Evolutionary conservation across 2,888 invertebrate genomes (phyloP).

Genomic region (Leucoma salicis): DNA sequence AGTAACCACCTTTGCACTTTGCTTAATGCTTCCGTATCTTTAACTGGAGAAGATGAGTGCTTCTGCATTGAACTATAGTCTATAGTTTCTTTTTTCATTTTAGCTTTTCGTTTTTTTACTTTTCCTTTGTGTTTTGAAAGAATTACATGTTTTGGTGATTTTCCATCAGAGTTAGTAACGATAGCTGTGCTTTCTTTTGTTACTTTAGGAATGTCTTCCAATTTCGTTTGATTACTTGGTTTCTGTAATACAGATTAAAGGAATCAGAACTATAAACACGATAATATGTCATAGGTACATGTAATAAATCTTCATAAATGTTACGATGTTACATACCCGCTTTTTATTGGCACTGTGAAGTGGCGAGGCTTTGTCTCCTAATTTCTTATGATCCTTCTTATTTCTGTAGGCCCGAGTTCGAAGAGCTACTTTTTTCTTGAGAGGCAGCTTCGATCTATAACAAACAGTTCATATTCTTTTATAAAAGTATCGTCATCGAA

Average conservation of each 20-base stretch:
- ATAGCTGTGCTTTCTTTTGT: slow-evolving; percentile 67
- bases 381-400: slow-evolving; percentile 73
- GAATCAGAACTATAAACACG: no score
- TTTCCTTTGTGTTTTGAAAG: slow-evolving; percentile 74
- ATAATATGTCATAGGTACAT: no score
- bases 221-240: slow-evolving; percentile 58
- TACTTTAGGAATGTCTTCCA: slow-evolving; percentile 62
- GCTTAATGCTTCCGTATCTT: slow-evolving; percentile 82
- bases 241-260: slow-evolving; percentile 44
- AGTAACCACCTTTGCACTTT: slow-evolving; percentile 94
- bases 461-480: no score
- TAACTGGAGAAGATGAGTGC: slow-evolving; percentile 78
- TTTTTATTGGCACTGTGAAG: slow-evolving; percentile 70
- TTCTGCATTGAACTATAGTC: slow-evolving; percentile 88
- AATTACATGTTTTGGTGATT: slow-evolving; percentile 80
- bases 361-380: slow-evolving; percentile 70
- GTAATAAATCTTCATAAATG: background rate
- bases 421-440: slow-evolving; percentile 91
- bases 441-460: slow-evolving; percentile 90
- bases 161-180: slow-evolving; percentile 77
- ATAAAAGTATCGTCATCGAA: no score
- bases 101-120: slow-evolving; percentile 79
- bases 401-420: slow-evolving; percentile 82
- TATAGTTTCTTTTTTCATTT: slow-evolving; percentile 88
- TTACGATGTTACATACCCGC: slow-evolving; percentile 56